These are phyloP conservation scores for Melanostigma gelatinosum DNA, from an alignment of 2,113 vertebrate species.

Conservation along the genomic window DNA sequence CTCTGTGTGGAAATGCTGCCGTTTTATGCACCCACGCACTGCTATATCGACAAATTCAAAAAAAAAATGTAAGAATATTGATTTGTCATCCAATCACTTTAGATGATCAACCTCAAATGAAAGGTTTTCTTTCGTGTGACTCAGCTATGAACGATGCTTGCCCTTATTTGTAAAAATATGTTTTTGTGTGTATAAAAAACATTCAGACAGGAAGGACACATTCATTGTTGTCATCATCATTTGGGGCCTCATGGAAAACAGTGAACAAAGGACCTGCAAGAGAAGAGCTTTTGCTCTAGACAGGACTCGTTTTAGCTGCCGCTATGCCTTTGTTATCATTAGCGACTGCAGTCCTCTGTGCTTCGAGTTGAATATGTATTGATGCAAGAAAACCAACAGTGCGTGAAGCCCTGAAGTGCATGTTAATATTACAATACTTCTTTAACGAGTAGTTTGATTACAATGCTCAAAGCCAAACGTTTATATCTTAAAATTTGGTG, in stretches of 20 bases:
- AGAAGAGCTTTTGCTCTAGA: background rate
- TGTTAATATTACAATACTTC: slow-evolving; percentile 10
- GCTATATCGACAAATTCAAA: background rate
- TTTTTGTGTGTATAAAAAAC: background rate
- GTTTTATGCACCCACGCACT: background rate
- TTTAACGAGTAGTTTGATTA: slow-evolving; percentile 1
- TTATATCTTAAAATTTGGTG: background rate
- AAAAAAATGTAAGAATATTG: background rate
- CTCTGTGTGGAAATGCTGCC: background rate
- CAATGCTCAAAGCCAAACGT: slow-evolving; percentile 2
- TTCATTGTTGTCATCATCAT: background rate
- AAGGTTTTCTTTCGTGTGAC: background rate
- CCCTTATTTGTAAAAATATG: background rate
- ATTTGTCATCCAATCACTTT: background rate
- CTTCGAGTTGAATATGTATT: background rate
- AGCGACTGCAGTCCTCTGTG: slow-evolving; percentile 5
- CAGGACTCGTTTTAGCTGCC: background rate
- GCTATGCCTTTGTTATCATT: background rate
- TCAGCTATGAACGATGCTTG: background rate
- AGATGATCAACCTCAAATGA: background rate
- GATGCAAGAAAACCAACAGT: background rate
- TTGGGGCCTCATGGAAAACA: background rate
- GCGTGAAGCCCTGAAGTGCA: background rate
- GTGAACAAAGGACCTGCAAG: background rate
- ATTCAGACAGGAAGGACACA: background rate